These are phyloP conservation scores for Otolemur crassicaudatus DNA, from an alignment of 2,797 vertebrate genomes.

Conservation along the genomic window DNA sequence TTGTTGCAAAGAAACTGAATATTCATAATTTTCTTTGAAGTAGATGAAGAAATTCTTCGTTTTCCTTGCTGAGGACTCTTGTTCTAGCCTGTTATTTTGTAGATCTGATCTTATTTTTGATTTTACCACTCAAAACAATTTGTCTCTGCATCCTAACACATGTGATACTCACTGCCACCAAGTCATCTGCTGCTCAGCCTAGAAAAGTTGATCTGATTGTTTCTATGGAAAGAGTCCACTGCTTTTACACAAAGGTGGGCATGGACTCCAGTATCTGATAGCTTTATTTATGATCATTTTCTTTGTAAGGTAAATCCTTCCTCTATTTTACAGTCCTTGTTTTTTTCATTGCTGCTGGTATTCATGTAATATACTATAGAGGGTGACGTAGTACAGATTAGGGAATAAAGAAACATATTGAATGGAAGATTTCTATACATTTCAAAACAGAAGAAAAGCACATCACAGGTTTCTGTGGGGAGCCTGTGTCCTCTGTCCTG, in stretches of 20 bases:
- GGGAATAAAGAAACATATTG: not conserved
- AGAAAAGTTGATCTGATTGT: not conserved
- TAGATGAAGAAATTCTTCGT: not conserved
- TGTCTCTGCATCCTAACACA: not conserved
- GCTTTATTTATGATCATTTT: not conserved
- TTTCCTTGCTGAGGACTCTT: not conserved
- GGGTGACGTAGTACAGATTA: not conserved
- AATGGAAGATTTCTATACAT: not conserved
- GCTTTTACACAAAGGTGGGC: not conserved
- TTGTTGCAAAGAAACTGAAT: not conserved
- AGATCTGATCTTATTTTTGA: not conserved
- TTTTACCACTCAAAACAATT: not conserved
- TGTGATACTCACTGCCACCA: not conserved
- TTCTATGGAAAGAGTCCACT: not conserved
- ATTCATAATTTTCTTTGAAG: constrained; percentile 17
- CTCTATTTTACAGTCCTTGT: not conserved
- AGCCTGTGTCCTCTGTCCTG: not conserved
- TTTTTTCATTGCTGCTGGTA: not conserved
- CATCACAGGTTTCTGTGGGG: not conserved
- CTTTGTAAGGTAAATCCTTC: not conserved
- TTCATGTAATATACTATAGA: not conserved
- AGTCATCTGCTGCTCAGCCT: not conserved
- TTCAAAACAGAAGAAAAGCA: not conserved
- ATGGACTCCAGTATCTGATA: not conserved
- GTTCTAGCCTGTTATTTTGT: not conserved